These are phyloP conservation scores for Sitodiplosis mosellana DNA, from an alignment of 1,140 invertebrate genomes.

Conservation along the genomic window DNA sequence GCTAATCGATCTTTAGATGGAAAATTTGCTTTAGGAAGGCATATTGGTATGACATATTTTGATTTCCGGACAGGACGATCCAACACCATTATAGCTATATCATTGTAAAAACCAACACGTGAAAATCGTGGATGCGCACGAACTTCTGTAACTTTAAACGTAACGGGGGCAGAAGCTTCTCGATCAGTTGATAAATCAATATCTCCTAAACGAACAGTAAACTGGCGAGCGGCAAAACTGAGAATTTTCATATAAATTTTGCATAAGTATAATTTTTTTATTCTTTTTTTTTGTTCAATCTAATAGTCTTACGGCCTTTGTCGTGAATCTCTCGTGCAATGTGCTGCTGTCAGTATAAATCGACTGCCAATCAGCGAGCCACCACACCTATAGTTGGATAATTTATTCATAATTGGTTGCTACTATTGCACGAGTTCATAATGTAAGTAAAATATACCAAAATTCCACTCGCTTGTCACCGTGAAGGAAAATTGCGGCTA, in stretches of 20 bases:
- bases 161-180: conserved; percentile 60
- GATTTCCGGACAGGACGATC: conserved; percentile 51
- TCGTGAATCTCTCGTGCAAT: conserved; percentile 72
- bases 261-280: not conserved
- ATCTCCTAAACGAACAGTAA: conserved; percentile 74
- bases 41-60: conserved; percentile 75
- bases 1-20: conserved; percentile 21
- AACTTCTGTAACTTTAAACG: conserved; percentile 55
- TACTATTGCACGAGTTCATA: no score
- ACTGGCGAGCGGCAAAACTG: conserved; percentile 69
- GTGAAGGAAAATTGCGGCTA: conserved; percentile 82
- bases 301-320: conserved; percentile 67
- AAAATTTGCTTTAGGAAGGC: conserved; percentile 39
- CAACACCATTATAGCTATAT: conserved; percentile 46
- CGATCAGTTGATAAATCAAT: conserved; percentile 66
- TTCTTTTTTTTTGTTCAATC: not conserved
- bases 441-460: no score
- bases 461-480: conserved; percentile 72
- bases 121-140: conserved; percentile 64
- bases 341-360: conserved; percentile 77
- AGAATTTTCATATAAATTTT: conserved; percentile 1
- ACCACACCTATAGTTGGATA: no score
- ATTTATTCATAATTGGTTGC: no score
- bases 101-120: conserved; percentile 76
- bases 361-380: conserved; percentile 64